A percentile compares a stretch with the other conserved stretches of the same genome.
Evolutionary conservation across 2,797 vertebrate species (phyloP).

Genomic region (Coccyzus lansbergi): DNA sequence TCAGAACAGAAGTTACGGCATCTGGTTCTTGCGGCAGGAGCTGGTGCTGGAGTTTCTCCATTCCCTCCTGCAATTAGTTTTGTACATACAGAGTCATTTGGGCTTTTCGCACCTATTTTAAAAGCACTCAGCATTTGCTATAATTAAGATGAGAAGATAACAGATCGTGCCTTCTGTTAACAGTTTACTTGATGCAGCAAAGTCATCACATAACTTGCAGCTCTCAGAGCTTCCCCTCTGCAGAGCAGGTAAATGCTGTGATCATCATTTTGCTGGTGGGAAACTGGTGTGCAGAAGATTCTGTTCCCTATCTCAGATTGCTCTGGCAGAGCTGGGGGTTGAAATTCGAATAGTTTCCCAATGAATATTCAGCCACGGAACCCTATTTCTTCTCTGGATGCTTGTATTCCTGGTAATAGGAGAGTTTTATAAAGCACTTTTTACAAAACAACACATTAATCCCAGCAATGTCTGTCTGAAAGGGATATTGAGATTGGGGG

Average conservation of each 20-base stretch:
- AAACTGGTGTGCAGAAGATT: background rate
- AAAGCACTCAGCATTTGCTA: background rate
- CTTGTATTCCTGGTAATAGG: background rate
- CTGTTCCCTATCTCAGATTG: background rate
- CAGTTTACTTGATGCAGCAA: background rate
- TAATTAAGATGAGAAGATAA: background rate
- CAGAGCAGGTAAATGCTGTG: background rate
- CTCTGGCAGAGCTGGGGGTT: background rate
- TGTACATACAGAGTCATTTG: background rate
- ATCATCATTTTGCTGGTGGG: background rate
- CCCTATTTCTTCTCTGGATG: background rate
- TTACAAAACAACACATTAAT: background rate
- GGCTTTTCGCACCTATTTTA: background rate
- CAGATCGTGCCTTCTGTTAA: background rate
- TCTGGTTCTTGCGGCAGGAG: background rate
- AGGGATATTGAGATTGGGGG: background rate
- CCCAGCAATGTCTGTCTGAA: background rate
- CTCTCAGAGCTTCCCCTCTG: background rate
- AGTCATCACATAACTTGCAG: background rate
- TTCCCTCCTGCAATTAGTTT: background rate
- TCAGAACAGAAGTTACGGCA: background rate
- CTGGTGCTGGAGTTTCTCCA: rapidly evolving
- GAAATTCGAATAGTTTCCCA: background rate
- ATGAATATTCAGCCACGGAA: background rate
- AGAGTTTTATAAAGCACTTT: background rate